phyloP scores from a whole-genome alignment of 2,888 invertebrate species.

The Tachystola acroxantha region DNA sequence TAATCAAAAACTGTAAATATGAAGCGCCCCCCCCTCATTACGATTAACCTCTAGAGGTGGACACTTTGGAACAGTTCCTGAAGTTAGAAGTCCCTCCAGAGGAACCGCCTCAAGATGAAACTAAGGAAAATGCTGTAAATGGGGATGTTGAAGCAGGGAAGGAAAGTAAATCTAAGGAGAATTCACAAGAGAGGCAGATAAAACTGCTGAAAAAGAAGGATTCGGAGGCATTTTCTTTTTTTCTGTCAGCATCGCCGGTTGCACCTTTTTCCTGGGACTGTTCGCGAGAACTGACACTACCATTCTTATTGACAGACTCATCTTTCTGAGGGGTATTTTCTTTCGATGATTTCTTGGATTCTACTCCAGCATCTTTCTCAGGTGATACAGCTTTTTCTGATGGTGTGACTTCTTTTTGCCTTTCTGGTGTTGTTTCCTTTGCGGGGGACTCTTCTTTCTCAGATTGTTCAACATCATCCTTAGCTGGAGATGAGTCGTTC shows the following conservation, averaged over 20 bases:
- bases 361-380: constrained; percentile 34
- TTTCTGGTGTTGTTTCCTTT: too few relatives aligned
- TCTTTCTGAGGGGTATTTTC: constrained; percentile 50
- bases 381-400: constrained; percentile 34
- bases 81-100: constrained; percentile 83
- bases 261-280: constrained; percentile 57
- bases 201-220: constrained; percentile 27
- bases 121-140: constrained; percentile 47
- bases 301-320: constrained; percentile 57
- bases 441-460: too few relatives aligned
- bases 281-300: constrained; percentile 61
- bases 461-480: too few relatives aligned
- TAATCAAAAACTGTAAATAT: too few relatives aligned
- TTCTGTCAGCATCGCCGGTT: constrained; percentile 33
- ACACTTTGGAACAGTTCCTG: constrained; percentile 92
- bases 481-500: too few relatives aligned
- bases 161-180: constrained; percentile 43
- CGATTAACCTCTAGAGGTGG: too few relatives aligned
- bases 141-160: constrained; percentile 46
- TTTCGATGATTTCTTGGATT: constrained; percentile 42
- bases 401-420: constrained; percentile 30
- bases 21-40: too few relatives aligned
- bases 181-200: constrained; percentile 36
- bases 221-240: constrained; percentile 58
- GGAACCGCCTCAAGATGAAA: constrained; percentile 40